Evolutionary conservation across 2,797 vertebrate species (phyloP), one percentile per base, ranked within the genome.

Genomic region (Lerista edwardsae): DNA sequence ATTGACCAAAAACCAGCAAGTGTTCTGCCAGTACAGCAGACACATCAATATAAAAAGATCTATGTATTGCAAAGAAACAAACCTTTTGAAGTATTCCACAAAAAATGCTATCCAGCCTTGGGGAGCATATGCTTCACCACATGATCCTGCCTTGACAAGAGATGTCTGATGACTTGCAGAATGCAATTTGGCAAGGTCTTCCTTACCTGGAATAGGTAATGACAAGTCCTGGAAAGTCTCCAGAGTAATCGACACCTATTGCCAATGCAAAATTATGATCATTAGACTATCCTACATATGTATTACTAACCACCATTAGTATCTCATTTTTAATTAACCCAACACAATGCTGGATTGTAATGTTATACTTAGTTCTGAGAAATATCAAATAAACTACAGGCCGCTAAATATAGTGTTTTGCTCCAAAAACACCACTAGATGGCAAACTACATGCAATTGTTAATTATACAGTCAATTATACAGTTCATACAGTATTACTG

Each of bases 161-260:
- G 98, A 97, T 4, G 97, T 98, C 95, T 98, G 98, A 94, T 99
- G 99, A 88, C 97, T 98, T 59, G 98, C 96, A 4, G 98, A 99
- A 94, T 99, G 99, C 83, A 99, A 97, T 94, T 98, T 99, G 86
- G 99, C 99, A 91, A 99, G 97, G 94, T 99, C 99, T 94, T 99
- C 99, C 93, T 99, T 99, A 82, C 99, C 99, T 7, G 99, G 99
- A 94, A 99, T 99, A 87, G 99, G 99, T 94, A 99, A 95, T 51
- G 99, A 99, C 89, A 99, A 97, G 95, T 99, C 99, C 96, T 99
- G 99, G 96, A 99, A 99, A 93, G 98, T 99, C 96, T 99, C 99
- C 94, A 99, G 94, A 44, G 98, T 99, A 93, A 99, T 97, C 12
- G 99, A 99, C 29, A 99, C 97, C 99, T 99, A 94, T 65, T 55